Evolutionary conservation across 2,888 invertebrate genomes (phyloP).

Genomic region (Tillus elongatus): DNA sequence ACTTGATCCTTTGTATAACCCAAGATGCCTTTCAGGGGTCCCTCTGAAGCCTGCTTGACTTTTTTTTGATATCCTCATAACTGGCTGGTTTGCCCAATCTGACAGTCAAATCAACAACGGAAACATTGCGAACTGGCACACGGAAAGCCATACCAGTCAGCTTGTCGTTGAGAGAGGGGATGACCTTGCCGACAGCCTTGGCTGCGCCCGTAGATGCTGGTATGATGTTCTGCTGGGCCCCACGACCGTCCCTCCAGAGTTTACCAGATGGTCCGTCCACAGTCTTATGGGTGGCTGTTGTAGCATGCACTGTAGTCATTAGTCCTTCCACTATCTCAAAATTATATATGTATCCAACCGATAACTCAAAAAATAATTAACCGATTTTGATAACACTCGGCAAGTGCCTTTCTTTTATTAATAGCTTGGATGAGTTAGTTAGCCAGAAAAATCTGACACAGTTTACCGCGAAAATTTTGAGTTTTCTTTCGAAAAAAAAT

Average conservation of each 20-base stretch:
- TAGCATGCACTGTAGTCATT: conserved; percentile 97
- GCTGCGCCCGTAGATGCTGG: conserved; percentile 98
- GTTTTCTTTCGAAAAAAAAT: too few relatives aligned
- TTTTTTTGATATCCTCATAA: conserved; percentile 83
- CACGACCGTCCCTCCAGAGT: conserved; percentile 98
- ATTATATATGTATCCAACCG: too few relatives aligned
- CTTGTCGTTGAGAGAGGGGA: conserved; percentile 93
- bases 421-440: too few relatives aligned
- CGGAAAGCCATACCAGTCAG: conserved; percentile 99
- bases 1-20: conserved; percentile 95
- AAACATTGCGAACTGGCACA: conserved; percentile 94
- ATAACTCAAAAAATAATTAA: too few relatives aligned
- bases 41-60: conserved; percentile 80
- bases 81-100: conserved; percentile 51
- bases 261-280: conserved; percentile 91
- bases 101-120: conserved; percentile 92
- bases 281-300: conserved; percentile 95
- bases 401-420: too few relatives aligned
- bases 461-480: too few relatives aligned
- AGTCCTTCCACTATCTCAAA: conserved; percentile 85
- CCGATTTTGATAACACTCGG: too few relatives aligned
- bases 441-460: too few relatives aligned
- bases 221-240: conserved; percentile 97
- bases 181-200: conserved; percentile 98
- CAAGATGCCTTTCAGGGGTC: conserved; percentile 81